phyloP scores from a whole-genome alignment of 2,113 vertebrate genomes.

The Elachura formosa region DNA sequence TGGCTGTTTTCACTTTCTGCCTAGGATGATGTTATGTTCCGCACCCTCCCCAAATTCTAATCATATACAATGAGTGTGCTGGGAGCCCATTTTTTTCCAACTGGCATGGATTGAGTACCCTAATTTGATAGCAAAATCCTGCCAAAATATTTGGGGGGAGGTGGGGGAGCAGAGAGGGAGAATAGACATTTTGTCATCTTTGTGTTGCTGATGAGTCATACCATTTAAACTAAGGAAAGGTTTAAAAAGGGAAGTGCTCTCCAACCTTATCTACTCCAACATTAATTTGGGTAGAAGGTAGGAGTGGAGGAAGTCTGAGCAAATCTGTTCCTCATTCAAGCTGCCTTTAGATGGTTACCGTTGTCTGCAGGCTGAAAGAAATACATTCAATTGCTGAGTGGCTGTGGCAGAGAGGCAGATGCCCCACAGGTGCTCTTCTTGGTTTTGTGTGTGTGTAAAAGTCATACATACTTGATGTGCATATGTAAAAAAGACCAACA shows the following conservation, averaged over 20 bases:
- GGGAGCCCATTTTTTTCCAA: neutral
- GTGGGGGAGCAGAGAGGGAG: neutral
- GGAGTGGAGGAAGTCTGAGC: slow-evolving; percentile 36
- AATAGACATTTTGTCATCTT: slow-evolving; percentile 38
- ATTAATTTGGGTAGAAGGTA: slow-evolving; percentile 41
- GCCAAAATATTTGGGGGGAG: neutral
- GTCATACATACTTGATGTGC: rapidly evolving
- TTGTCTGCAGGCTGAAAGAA: neutral
- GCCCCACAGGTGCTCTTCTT: rapidly evolving
- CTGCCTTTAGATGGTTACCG: neutral
- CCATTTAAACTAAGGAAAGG: neutral
- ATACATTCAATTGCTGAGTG: neutral
- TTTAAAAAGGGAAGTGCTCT: slow-evolving; percentile 23
- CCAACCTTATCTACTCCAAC: slow-evolving; percentile 23
- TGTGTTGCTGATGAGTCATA: slow-evolving; percentile 46
- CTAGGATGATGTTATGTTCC: slow-evolving; percentile 46
- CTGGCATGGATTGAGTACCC: neutral
- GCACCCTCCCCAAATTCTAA: slow-evolving; percentile 13
- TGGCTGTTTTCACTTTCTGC: slow-evolving; percentile 63
- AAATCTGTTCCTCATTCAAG: neutral
- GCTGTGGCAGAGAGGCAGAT: neutral
- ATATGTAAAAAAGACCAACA: rapidly evolving
- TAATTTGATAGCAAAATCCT: slow-evolving; percentile 38
- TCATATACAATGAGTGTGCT: slow-evolving; percentile 24
- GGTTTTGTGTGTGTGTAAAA: neutral